Percentiles rank a stretch among this genome's conserved stretches.
phyloP scores from a whole-genome alignment of 2,888 invertebrate genomes.

The Ormyrus rosae region DNA sequence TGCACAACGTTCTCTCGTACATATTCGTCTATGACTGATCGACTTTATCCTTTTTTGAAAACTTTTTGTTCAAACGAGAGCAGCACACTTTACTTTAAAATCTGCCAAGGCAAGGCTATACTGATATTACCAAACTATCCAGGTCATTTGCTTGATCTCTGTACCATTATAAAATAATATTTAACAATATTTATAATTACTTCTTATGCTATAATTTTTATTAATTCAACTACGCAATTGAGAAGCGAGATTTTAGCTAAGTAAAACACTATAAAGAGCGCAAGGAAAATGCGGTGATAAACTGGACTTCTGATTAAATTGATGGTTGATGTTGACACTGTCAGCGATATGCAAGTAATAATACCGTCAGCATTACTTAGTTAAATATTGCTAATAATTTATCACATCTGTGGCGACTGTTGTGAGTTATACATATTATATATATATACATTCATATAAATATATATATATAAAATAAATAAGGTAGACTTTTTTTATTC shows the following conservation, averaged over 20 bases:
- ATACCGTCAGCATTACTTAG: slow-evolving; percentile 57
- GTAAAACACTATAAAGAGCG: no score
- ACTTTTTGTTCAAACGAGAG: neutral
- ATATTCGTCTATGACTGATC: neutral
- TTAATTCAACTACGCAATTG: slow-evolving; percentile 37
- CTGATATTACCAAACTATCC: slow-evolving; percentile 72
- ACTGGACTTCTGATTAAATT: slow-evolving; percentile 21
- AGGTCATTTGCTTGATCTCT: slow-evolving; percentile 73
- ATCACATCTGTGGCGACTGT: slow-evolving; percentile 64
- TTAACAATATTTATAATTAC: slow-evolving; percentile 35
- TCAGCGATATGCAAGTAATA: slow-evolving; percentile 13
- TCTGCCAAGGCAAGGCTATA: slow-evolving; percentile 51
- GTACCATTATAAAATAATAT: slow-evolving; percentile 69
- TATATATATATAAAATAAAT: slow-evolving; percentile 14
- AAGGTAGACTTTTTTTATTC: slow-evolving; percentile 31
- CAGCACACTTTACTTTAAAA: neutral
- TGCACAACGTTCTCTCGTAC: slow-evolving; percentile 14
- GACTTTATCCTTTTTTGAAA: slow-evolving; percentile 4
- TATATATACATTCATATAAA: slow-evolving; percentile 25
- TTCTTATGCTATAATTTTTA: slow-evolving; percentile 51
- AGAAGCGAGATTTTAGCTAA: slow-evolving; percentile 13
- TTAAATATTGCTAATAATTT: slow-evolving; percentile 66
- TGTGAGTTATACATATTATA: slow-evolving; percentile 64
- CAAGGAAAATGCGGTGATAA: neutral
- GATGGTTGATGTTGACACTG: slow-evolving; percentile 18